Evolutionary conservation across 2,113 vertebrate species (phyloP).

Genomic region (Zosterops japonicus): DNA sequence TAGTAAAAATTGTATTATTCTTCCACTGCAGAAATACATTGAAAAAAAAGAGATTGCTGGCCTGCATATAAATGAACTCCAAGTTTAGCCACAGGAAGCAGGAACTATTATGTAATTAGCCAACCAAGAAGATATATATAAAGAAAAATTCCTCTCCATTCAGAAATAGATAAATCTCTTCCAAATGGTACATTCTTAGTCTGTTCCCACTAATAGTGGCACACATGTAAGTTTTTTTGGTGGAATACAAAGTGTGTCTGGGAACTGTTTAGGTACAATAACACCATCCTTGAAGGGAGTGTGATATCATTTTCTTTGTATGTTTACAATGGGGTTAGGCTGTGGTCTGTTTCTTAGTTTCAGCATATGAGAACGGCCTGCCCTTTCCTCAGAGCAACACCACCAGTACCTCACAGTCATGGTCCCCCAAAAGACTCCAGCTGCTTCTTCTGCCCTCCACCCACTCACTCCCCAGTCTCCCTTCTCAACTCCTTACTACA

Average conservation of each 20-base stretch:
- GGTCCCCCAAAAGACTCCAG: not conserved
- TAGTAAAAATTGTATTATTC: not conserved
- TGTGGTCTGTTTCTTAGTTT: not conserved
- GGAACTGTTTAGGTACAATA: not conserved
- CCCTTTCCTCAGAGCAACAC: not conserved
- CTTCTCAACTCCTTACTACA: not conserved
- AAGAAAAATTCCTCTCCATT: not conserved
- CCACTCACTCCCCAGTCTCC: accelerated
- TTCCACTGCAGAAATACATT: not conserved
- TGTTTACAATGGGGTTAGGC: not conserved
- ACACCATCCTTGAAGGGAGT: not conserved
- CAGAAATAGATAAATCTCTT: not conserved
- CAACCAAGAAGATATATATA: not conserved
- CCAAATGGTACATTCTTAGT: not conserved
- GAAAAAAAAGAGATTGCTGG: not conserved
- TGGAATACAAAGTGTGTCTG: not conserved
- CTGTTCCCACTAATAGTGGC: not conserved
- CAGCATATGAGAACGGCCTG: not conserved
- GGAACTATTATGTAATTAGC: not conserved
- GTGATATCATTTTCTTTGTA: not conserved
- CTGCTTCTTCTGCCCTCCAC: not conserved
- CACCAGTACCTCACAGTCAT: not conserved
- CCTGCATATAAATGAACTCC: not conserved
- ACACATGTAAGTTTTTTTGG: not conserved
- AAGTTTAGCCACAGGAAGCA: not conserved